phyloP scores from a whole-genome alignment of 2,113 vertebrate genomes.

The Microcebus ravelobensis region DNA sequence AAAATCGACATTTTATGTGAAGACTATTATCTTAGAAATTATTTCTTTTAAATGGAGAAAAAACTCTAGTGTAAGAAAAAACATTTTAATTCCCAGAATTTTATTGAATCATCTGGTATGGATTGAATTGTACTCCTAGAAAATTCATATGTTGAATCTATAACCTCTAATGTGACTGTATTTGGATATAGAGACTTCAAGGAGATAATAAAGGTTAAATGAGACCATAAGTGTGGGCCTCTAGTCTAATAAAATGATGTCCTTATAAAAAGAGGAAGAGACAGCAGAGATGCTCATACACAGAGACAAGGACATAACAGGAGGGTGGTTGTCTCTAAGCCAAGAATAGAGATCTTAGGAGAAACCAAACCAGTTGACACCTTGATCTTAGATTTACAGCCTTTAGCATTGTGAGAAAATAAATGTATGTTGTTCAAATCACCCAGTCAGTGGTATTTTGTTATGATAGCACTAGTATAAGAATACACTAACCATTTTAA shows the following conservation, averaged over 20 bases:
- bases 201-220: neutral
- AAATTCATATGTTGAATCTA: neutral
- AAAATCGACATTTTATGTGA: neutral
- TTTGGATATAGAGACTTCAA: neutral
- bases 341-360: neutral
- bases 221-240: too few relatives aligned
- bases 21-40: neutral
- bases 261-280: neutral
- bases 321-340: too few relatives aligned
- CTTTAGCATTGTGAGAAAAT: too few relatives aligned
- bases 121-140: too few relatives aligned
- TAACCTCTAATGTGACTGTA: neutral
- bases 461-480: neutral
- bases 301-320: neutral
- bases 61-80: neutral
- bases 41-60: neutral
- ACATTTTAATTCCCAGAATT: neutral
- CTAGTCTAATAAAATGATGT: neutral
- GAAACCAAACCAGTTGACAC: too few relatives aligned
- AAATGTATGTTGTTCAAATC: neutral
- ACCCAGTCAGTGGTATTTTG: neutral
- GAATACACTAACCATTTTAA: neutral
- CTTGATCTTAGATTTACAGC: too few relatives aligned
- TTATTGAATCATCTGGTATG: too few relatives aligned
- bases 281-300: neutral